Conservation (phyloP, 2,113 vertebrate species). For the Atractosteus spatula region DNA sequence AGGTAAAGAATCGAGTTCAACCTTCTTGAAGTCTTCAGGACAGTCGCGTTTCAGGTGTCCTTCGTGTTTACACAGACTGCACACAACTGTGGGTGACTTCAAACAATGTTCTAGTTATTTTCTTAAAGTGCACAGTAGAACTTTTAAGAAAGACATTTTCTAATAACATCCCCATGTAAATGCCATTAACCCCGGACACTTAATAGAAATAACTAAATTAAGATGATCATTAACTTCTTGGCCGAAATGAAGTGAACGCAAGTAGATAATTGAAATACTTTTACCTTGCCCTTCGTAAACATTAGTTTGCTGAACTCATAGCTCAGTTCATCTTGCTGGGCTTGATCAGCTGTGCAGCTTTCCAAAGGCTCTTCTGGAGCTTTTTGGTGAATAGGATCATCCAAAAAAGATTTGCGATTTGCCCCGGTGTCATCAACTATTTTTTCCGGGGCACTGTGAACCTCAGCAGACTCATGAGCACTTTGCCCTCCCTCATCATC, state of each 20-base stretch:
- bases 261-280: background rate
- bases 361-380: background rate
- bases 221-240: too few relatives aligned
- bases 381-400: background rate
- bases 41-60: conserved; percentile 89
- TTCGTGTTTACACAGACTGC: conserved; percentile 87
- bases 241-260: too few relatives aligned
- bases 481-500: conserved; percentile 65
- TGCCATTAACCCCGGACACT: too few relatives aligned
- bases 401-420: background rate
- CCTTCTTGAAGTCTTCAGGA: conserved; percentile 92
- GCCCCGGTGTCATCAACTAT: conserved; percentile 31
- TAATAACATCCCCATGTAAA: too few relatives aligned
- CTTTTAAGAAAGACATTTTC: too few relatives aligned
- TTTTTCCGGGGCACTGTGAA: conserved; percentile 12
- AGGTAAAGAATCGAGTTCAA: conserved; percentile 81
- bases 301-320: conserved; percentile 79
- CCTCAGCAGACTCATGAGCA: background rate
- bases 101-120: too few relatives aligned
- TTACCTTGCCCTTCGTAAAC: conserved; percentile 90
- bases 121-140: too few relatives aligned
- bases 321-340: conserved; percentile 32
- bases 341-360: too few relatives aligned
- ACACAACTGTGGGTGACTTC: conserved; percentile 83
- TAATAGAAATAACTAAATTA: too few relatives aligned